Percentiles rank a stretch among this genome's conserved stretches.
Conservation (phyloP, 2,797 vertebrate species). For the Odontamblyopus lacepedii region DNA sequence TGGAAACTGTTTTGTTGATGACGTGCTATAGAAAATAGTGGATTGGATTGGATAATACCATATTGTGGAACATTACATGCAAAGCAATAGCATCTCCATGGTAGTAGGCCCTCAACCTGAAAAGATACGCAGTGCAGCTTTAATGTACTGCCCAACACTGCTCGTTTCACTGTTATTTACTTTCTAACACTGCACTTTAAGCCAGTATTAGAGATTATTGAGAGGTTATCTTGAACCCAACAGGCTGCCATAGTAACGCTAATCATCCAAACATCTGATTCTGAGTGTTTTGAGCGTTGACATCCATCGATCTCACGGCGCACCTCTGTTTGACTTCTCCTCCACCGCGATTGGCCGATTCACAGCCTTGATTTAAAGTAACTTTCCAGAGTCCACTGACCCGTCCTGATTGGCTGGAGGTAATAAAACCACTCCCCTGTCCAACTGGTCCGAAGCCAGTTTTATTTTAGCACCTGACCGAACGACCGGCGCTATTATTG, state of each 20-base stretch:
- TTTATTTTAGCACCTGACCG: constrained; percentile 4
- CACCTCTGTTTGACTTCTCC: neutral
- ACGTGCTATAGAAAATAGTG: no score
- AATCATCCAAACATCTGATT: neutral
- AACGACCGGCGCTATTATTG: constrained; percentile 8
- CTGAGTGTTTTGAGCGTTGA: neutral
- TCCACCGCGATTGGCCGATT: neutral
- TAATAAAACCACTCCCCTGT: constrained; percentile 11
- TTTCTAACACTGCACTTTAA: no score
- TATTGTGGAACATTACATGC: no score
- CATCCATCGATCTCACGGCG: neutral
- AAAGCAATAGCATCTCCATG: no score
- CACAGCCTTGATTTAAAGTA: constrained; percentile 11
- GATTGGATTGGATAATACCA: no score
- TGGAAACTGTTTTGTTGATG: no score
- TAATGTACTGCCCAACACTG: no score
- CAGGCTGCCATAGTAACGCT: neutral
- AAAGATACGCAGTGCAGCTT: no score
- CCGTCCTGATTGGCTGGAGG: neutral
- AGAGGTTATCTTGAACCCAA: neutral
- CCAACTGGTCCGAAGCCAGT: constrained; percentile 8
- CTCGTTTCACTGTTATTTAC: no score
- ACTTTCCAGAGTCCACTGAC: neutral
- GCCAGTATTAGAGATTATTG: no score
- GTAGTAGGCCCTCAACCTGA: no score